Evolutionary conservation across 2,113 vertebrate species (phyloP).

Genomic region (Tympanuchus pallidicinctus): DNA sequence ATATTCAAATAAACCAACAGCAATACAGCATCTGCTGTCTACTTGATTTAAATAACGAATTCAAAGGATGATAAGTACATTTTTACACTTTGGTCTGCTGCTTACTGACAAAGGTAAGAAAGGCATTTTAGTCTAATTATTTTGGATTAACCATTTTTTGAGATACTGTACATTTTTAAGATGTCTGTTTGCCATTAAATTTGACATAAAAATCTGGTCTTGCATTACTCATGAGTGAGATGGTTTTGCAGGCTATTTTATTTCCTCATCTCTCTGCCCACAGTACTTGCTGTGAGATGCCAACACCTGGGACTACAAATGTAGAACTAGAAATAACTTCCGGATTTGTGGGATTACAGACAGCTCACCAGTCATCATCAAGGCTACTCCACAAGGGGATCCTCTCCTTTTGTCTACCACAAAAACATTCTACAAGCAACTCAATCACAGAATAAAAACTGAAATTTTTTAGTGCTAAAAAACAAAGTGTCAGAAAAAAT

Average conservation of each 20-base stretch:
- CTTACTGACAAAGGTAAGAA: neutral
- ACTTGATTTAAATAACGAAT: neutral
- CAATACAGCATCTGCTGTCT: neutral
- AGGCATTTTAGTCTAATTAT: neutral
- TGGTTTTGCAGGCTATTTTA: neutral
- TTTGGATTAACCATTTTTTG: neutral
- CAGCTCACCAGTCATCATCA: neutral
- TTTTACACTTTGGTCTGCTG: neutral
- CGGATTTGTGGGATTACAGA: neutral
- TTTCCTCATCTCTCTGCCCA: neutral
- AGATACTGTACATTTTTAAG: neutral
- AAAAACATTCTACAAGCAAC: neutral
- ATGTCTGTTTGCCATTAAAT: neutral
- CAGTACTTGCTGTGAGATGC: neutral
- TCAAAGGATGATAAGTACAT: neutral
- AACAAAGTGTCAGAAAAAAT: neutral
- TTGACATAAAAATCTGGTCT: rapidly evolving
- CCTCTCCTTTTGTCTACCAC: neutral
- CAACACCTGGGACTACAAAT: neutral
- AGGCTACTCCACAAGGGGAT: neutral
- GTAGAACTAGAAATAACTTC: neutral
- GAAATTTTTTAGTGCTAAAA: neutral
- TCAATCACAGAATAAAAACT: neutral
- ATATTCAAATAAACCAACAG: neutral
- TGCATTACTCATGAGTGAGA: neutral